Evolutionary conservation across 64 coral and sea anemone species (phyloP).

Genomic region (Platygyra sinensis): DNA sequence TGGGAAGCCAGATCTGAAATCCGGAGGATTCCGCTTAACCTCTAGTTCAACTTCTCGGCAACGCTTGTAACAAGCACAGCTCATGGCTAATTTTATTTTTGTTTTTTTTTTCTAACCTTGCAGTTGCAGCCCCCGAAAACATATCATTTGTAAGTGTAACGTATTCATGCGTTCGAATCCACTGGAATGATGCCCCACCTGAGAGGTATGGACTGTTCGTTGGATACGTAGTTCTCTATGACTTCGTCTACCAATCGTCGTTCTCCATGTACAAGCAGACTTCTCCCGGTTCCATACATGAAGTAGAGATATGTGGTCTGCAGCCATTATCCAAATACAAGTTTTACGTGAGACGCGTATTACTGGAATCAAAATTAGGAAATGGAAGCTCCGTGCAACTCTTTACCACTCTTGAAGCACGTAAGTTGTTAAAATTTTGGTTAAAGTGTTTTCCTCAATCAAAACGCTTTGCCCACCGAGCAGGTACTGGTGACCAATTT

Average conservation of each 20-base stretch:
- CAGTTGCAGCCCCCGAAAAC: slow-evolving; percentile 19
- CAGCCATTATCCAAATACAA: neutral
- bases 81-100: neutral
- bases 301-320: slow-evolving; percentile 9
- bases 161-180: neutral
- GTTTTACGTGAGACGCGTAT: neutral
- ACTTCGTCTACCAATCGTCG: neutral
- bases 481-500: too few species aligned
- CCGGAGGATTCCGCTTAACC: too few species aligned
- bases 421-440: neutral
- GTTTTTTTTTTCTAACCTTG: neutral
- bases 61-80: too few species aligned
- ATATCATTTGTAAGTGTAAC: neutral
- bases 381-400: neutral
- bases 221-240: slow-evolving; percentile 9
- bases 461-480: too few species aligned
- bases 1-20: too few species aligned
- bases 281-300: neutral
- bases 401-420: neutral
- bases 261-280: neutral
- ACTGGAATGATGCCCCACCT: neutral
- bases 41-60: too few species aligned
- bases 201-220: neutral
- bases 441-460: neutral
- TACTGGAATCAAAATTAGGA: neutral